Base-by-base conservation (phyloP, 2,797 vertebrate species). In the Crenichthys baileyi region DNA sequence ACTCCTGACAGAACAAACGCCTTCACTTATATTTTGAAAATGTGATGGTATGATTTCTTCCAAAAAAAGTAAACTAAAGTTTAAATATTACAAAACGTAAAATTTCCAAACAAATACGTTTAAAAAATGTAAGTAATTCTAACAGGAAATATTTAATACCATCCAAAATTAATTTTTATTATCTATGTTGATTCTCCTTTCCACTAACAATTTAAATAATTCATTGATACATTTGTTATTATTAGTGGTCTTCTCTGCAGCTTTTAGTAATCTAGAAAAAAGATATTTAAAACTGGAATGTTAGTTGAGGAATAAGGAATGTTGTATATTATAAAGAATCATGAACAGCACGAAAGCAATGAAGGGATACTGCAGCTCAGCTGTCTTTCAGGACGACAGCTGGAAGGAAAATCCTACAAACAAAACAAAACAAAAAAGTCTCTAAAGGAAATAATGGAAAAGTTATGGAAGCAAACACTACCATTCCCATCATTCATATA, bases 401-500 rank as follows among this genome's bases (percentile, higher is more conserved):
- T 13, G 8, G 4, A 68, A 51, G 15, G 44, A 78, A 79, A 76
- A 3, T 39, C 0, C 46, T 70, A 2, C 29, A 36, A 82, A 85
- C 48, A 79, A 72, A 73, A n/a, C 24, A 46, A 26, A 13, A n/a
- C 15, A 77, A 74, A 61, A 16, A 70, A 79, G 15, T 73, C 70
- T 78, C 50, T 46, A 51, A 79, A 85, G 75, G 61, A 75, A 86
- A 29, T 71, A 83, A 67, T 29, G 2, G 26, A 75, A 53, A 80
- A 56, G 22, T 22, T 67, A 44, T 46, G 56, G 51, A 82, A 81
- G 84, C 53, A 75, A 46, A 77, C 70, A 26, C 39, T 53, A 78
- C 41, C 46, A 41, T 76, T 82, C 53, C 78, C 77, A 79, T 81
- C 68, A 73, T 80, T 88, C 55, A 39, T 78, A 70, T 48, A 78